Conservation (phyloP, 1,140 invertebrate species). For the Drosophila orena region DNA sequence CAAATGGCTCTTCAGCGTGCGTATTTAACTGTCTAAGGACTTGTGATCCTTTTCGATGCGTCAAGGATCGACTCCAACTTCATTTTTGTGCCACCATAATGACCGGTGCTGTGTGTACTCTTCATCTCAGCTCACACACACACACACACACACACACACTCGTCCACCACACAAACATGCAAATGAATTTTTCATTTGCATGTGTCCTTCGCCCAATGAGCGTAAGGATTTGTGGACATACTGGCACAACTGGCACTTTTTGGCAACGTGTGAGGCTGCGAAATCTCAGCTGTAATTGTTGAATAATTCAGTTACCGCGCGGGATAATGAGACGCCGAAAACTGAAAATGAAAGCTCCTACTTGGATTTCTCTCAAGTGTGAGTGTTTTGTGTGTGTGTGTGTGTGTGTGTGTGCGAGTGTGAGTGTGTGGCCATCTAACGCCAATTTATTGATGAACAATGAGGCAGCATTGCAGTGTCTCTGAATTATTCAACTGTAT, state of each 20-base stretch:
- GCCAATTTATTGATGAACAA: constrained; percentile 47
- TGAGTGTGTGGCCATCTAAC: constrained; percentile 27
- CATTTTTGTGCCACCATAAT: constrained; percentile 1
- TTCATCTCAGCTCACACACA: constrained; percentile 25
- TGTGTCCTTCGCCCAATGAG: constrained; percentile 56
- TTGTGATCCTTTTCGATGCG: too few species aligned
- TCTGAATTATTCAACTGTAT: constrained; percentile 67
- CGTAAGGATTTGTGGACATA: constrained; percentile 61
- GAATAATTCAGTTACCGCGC: constrained; percentile 61
- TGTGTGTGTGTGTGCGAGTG: constrained; percentile 11
- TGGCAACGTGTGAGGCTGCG: constrained; percentile 61
- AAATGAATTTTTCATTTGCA: constrained; percentile 68
- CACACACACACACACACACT: constrained; percentile 27
- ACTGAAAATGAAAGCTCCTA: constrained; percentile 48
- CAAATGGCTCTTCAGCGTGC: too few species aligned
- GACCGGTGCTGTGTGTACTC: constrained; percentile 20
- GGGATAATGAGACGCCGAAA: constrained; percentile 51
- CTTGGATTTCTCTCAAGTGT: too few species aligned
- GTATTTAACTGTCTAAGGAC: too few species aligned
- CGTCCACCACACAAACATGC: constrained; percentile 22
- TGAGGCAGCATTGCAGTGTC: constrained; percentile 59
- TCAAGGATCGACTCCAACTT: background rate
- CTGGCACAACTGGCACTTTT: constrained; percentile 44
- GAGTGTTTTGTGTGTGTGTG: constrained; percentile 2
- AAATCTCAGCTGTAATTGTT: constrained; percentile 57